Evolutionary conservation across 2,888 invertebrate genomes (phyloP).

Genomic region (Sarcophaga variegata): DNA sequence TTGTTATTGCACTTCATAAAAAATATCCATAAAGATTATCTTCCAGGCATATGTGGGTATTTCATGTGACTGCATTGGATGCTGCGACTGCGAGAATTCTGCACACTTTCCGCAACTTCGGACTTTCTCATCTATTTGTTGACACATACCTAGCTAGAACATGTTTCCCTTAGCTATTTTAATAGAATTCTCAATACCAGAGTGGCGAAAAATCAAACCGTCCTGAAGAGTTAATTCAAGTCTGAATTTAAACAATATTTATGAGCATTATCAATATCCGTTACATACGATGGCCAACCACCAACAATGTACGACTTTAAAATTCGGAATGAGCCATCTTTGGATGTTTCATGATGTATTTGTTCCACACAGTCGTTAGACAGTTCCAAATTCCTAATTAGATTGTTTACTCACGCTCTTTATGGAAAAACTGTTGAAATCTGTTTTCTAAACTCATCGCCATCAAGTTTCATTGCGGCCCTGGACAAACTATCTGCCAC

Average conservation of each 20-base stretch:
- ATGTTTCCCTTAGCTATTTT: conserved; percentile 15
- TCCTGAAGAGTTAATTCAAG: background rate
- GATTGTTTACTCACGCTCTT: background rate
- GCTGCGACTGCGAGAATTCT: conserved; percentile 14
- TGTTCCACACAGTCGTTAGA: background rate
- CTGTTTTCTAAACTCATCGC: background rate
- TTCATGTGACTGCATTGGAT: background rate
- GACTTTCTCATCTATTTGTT: conserved; percentile 6
- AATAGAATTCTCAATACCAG: conserved; percentile 21
- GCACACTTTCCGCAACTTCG: conserved; percentile 13
- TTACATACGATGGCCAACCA: background rate
- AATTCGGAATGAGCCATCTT: background rate
- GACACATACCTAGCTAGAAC: background rate
- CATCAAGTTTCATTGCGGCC: conserved; percentile 8
- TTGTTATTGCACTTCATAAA: background rate
- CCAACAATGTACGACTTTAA: conserved; percentile 5
- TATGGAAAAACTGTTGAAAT: conserved; percentile 9
- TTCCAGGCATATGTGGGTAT: conserved; percentile 13
- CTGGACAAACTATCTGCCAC: conserved; percentile 11
- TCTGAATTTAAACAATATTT: conserved; percentile 41
- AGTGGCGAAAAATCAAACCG: conserved; percentile 15
- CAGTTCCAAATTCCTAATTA: background rate
- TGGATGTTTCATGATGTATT: background rate
- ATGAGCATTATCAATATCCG: background rate
- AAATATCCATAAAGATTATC: conserved; percentile 33